A percentile compares a stretch with the other conserved stretches of the same genome.
Evolutionary conservation across 2,797 vertebrate genomes (phyloP).

Genomic region (Enteromius viviparus): DNA sequence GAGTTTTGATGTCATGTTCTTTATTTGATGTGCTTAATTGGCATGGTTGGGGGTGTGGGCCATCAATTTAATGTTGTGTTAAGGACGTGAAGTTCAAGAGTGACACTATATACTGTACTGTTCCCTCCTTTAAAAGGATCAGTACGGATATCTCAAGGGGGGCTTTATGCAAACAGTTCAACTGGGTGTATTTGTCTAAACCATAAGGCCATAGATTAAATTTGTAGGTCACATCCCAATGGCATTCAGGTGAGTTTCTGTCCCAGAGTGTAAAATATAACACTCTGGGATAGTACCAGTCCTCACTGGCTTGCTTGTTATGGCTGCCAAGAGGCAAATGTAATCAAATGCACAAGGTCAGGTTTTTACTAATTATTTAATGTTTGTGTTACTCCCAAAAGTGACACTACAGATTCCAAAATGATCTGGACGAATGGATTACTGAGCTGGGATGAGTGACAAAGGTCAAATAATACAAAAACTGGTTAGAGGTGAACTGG

Average conservation of each 20-base stretch:
- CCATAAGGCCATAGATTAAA: constrained; percentile 26
- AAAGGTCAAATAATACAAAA: background rate
- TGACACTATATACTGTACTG: constrained; percentile 34
- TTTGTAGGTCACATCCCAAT: constrained; percentile 25
- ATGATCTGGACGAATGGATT: background rate
- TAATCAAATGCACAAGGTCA: background rate
- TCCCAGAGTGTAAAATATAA: constrained; percentile 68
- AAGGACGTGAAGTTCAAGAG: constrained; percentile 37
- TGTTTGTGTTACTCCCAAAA: background rate
- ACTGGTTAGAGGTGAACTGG: background rate
- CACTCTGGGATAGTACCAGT: constrained; percentile 62
- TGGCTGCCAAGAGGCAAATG: constrained; percentile 29
- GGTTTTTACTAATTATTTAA: background rate
- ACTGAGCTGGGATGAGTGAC: background rate
- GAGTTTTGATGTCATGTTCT: constrained; percentile 55
- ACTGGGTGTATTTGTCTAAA: constrained; percentile 27
- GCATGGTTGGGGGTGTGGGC: constrained; percentile 36
- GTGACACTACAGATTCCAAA: background rate
- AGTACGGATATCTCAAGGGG: constrained; percentile 11
- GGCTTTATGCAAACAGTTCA: constrained; percentile 67
- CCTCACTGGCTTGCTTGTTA: constrained; percentile 71
- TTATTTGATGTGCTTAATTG: constrained; percentile 60
- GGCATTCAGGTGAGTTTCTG: constrained; percentile 55
- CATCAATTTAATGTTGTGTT: constrained; percentile 46
- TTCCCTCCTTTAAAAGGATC: constrained; percentile 24